Percentiles rank a stretch among this genome's conserved stretches.
Evolutionary conservation across 2,888 invertebrate species (phyloP).

Genomic region (Acrobasis repandana): DNA sequence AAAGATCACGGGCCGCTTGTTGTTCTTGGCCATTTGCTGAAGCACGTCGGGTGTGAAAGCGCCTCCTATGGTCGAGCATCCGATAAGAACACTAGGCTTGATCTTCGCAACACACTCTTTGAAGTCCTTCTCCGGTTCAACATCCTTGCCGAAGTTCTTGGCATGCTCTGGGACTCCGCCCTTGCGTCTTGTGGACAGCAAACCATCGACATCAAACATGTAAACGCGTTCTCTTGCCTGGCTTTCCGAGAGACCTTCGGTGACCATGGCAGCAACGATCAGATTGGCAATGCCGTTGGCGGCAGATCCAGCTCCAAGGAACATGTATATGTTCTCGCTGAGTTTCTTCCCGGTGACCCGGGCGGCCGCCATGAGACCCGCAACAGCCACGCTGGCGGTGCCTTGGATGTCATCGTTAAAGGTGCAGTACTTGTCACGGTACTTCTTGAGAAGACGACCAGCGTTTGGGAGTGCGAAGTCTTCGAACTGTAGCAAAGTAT

Average conservation of each 20-base stretch:
- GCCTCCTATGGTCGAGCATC: slow-evolving; percentile 95
- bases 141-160: no score
- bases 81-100: slow-evolving; percentile 94
- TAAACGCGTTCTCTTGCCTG: slow-evolving; percentile 95
- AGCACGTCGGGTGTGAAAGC: slow-evolving; percentile 95
- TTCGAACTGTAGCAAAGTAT: slow-evolving; percentile 94
- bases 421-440: slow-evolving; percentile 95
- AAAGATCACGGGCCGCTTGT: slow-evolving; percentile 96
- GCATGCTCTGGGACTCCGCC: no score
- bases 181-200: slow-evolving; percentile 82
- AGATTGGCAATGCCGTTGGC: slow-evolving; percentile 96
- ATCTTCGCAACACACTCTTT: slow-evolving; percentile 90
- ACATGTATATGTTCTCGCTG: slow-evolving; percentile 93
- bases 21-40: slow-evolving; percentile 92
- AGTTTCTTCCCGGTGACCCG: slow-evolving; percentile 91
- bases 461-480: slow-evolving; percentile 99
- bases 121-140: slow-evolving; percentile 72
- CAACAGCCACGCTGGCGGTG: slow-evolving; percentile 97
- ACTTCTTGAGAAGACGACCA: slow-evolving; percentile 95
- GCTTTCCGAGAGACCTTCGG: slow-evolving; percentile 81
- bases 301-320: slow-evolving; percentile 94
- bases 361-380: slow-evolving; percentile 92
- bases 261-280: slow-evolving; percentile 93
- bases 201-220: slow-evolving; percentile 97
- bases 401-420: slow-evolving; percentile 99